Evolutionary conservation across 1,140 invertebrate genomes (phyloP), one percentile per base, ranked within the genome.

Genomic region (Caenorhabditis briggsae): DNA sequence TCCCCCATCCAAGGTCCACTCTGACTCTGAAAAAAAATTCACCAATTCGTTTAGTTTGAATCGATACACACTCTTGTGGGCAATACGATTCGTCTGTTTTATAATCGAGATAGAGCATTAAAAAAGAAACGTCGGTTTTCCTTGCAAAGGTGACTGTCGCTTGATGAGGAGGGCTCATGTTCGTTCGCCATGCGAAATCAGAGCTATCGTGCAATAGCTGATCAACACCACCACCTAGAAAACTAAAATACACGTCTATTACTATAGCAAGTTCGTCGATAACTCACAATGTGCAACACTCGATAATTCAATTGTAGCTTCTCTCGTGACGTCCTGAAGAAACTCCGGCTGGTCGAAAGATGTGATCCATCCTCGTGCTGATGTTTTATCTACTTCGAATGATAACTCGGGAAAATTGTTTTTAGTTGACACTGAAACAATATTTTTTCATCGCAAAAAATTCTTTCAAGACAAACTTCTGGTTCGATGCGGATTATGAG

Each of bases 141-240:
- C 11, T 78, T 50, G 70, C 3, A 25, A 78, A 78, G 16, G 70
- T 78, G 46, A 78, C 5, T 25, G 53, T 18, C 0, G 70, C 70
- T 23, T 23, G 70, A 53, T 78, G 70, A 14, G 70, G 70, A 16
- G 70, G 43, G 70, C 43, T 78, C 70, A 78, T 78, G 18, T 78
- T 78, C 50, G 70, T 78, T 78, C 70, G 48, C 70, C 70, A 78
- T 78, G 70, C 70, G n/a, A 78, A 53, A 11, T 78, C 70, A 6
- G 70, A 78, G 41, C 70, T 78, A 2, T 78, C 43, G 70, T 78
- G 70, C 12, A 78, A 46, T n/a, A 78, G n/a, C 23, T 78, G 33
- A 9, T 78, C 70, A 11, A 78, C 70, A 5, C 70, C 70, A 11
- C 70, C 70, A 23, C 46, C 43, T 78, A 14, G 11, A 46, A 48